Conservation (phyloP, 2,888 invertebrate genomes). For the Augochlorella aurata region DNA sequence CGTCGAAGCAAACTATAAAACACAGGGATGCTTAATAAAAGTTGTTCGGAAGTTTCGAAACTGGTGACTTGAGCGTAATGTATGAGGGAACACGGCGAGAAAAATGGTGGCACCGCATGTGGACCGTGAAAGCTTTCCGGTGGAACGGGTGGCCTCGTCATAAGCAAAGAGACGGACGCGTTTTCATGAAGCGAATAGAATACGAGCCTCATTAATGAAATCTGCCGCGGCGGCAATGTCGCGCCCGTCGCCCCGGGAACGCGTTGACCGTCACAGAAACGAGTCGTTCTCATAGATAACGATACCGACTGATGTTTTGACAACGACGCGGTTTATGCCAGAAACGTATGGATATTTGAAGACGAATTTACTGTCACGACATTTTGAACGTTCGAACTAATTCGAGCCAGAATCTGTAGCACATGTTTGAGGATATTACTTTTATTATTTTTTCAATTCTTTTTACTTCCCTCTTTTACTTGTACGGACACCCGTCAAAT, state of each 20-base stretch:
- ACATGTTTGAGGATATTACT: too few relatives aligned
- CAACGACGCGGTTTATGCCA: too few relatives aligned
- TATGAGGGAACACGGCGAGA: constrained; percentile 32
- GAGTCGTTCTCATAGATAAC: too few relatives aligned
- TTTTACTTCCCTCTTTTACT: too few relatives aligned
- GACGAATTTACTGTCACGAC: background rate
- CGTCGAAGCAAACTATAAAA: constrained; percentile 34
- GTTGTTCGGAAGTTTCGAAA: constrained; percentile 40
- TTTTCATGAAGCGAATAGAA: constrained; percentile 33
- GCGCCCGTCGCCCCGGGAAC: background rate
- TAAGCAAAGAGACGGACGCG: constrained; percentile 37
- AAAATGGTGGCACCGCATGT: constrained; percentile 32
- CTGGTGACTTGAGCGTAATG: constrained; percentile 23
- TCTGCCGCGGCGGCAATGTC: constrained; percentile 7
- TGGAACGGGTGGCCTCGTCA: constrained; percentile 13
- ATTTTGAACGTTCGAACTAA: too few relatives aligned
- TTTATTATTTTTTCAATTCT: too few relatives aligned
- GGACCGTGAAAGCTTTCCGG: background rate
- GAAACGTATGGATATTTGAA: background rate
- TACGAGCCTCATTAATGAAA: constrained; percentile 45
- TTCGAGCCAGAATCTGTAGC: too few relatives aligned
- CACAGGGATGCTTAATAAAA: constrained; percentile 38
- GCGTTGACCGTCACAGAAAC: constrained; percentile 25
- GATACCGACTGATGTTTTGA: too few relatives aligned
- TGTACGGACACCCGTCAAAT: too few relatives aligned